Base-by-base conservation (phyloP, 1,140 invertebrate genomes). In the Zaprionus lachaisei region DNA sequence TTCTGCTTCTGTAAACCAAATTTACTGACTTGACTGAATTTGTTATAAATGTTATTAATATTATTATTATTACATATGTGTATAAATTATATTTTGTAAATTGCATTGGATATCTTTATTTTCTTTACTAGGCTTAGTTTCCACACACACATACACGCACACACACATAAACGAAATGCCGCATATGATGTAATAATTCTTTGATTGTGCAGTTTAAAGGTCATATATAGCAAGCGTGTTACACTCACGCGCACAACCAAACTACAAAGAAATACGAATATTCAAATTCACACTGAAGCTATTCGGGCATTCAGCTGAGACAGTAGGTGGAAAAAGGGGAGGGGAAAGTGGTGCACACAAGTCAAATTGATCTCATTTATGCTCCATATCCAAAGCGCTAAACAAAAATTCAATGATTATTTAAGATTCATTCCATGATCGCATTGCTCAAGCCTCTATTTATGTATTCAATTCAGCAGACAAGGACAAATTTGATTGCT, bases 11-110 rank as follows among this genome's bases (percentile, higher is more conserved):
- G 81, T 75, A 87, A 87, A 87, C 84, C 84, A 87, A 87, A 87
- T 89, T 87, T 84, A 87, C 84, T 84, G 84, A 87, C 84, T 84
- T 89, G 84, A 87, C 84, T 87, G 84, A 87, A 87, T 87, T 87
- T 81, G 85, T 87, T 84, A 87, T 89, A 76, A 90, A 87, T 87
- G 84, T 87, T 87, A 89, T 87, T 87, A 87, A 89, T 78, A 70
- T 74, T 80, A 73, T 76, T 80, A 73, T 76, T 77, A 80, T 80
- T 74, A 74, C 75, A 76, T 78, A 78, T 89, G 81, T 87, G 79
- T 89, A 89, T 77, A 89, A 81, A 89, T 72, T 83, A 87, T 67
- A 73, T 72, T 86, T 83, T 87, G 78, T 83, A 89, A 83, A 89
- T 87, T 89, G 72, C 69, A 87, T 76, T 76, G 74, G 76, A 89